phyloP scores from a whole-genome alignment of 2,888 invertebrate species.

The Oxycera nigricornis region DNA sequence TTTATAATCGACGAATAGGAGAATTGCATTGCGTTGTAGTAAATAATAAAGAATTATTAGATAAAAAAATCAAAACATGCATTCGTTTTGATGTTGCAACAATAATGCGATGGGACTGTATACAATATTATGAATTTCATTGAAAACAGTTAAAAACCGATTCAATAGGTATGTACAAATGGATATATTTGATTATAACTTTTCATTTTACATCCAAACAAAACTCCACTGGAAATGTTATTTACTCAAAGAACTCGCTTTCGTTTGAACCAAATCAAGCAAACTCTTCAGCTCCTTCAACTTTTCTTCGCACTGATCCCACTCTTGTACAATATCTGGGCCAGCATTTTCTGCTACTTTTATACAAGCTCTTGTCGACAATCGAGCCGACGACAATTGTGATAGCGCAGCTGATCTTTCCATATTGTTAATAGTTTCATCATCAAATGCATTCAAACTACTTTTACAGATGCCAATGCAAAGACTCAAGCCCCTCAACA shows the following conservation, averaged over 20 bases:
- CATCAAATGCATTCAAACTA: conserved; percentile 65
- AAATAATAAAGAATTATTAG: too few relatives aligned
- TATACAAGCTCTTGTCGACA: conserved; percentile 67
- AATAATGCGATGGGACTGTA: too few relatives aligned
- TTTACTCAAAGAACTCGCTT: neutral
- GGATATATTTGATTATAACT: too few relatives aligned
- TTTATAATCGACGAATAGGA: too few relatives aligned
- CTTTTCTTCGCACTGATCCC: conserved; percentile 60
- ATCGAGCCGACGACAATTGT: conserved; percentile 67
- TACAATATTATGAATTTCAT: too few relatives aligned
- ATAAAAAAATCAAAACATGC: too few relatives aligned
- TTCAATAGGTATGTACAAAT: too few relatives aligned
- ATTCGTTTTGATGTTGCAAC: too few relatives aligned
- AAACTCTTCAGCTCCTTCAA: conserved; percentile 58
- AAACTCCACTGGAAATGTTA: neutral
- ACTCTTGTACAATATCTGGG: conserved; percentile 60
- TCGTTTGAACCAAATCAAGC: conserved; percentile 40
- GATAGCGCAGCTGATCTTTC: conserved; percentile 66
- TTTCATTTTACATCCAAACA: too few relatives aligned
- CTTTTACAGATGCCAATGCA: conserved; percentile 67
- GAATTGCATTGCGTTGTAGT: too few relatives aligned
- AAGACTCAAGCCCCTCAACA: conserved; percentile 69
- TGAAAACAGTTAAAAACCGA: too few relatives aligned
- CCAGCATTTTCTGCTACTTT: conserved; percentile 60
- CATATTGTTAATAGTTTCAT: conserved; percentile 54